Conservation (phyloP, 2,113 vertebrate species). For the Hucho hucho region DNA sequence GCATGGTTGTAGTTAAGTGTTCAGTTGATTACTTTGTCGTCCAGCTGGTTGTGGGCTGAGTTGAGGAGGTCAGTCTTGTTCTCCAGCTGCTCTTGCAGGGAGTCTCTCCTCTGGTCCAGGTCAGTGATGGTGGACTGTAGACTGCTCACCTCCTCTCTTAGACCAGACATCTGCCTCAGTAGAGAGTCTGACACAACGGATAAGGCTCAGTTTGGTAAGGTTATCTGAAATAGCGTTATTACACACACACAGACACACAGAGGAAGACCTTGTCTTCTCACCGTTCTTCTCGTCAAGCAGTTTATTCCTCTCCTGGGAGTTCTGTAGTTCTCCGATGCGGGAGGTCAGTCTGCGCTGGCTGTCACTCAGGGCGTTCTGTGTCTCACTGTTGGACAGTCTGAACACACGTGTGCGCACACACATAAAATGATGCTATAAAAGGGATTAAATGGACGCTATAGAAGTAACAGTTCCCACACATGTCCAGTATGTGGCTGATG, state of each 20-base stretch:
- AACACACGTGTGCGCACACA: constrained; percentile 22
- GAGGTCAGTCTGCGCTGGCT: constrained; percentile 69
- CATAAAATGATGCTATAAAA: no score
- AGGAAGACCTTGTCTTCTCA: constrained; percentile 38
- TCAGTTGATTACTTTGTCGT: constrained; percentile 44
- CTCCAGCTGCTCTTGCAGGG: constrained; percentile 73
- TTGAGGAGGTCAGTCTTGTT: constrained; percentile 71
- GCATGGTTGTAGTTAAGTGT: background rate
- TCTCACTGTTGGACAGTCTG: constrained; percentile 77
- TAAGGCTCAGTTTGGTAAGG: background rate
- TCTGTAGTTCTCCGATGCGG: constrained; percentile 76
- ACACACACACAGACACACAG: background rate
- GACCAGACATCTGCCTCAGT: constrained; percentile 63
- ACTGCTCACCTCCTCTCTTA: constrained; percentile 70
- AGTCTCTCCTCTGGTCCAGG: constrained; percentile 69
- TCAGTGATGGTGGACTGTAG: constrained; percentile 68
- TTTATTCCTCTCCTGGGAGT: constrained; percentile 74
- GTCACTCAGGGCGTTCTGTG: constrained; percentile 74
- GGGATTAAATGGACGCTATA: no score
- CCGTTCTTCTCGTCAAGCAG: constrained; percentile 76
- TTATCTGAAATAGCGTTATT: background rate
- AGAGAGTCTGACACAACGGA: constrained; percentile 67
- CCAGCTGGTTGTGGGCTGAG: constrained; percentile 68
- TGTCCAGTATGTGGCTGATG: no score
- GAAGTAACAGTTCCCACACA: no score